Base-by-base conservation (phyloP, 2,888 invertebrate species). In the Andrena hattorfiana region DNA sequence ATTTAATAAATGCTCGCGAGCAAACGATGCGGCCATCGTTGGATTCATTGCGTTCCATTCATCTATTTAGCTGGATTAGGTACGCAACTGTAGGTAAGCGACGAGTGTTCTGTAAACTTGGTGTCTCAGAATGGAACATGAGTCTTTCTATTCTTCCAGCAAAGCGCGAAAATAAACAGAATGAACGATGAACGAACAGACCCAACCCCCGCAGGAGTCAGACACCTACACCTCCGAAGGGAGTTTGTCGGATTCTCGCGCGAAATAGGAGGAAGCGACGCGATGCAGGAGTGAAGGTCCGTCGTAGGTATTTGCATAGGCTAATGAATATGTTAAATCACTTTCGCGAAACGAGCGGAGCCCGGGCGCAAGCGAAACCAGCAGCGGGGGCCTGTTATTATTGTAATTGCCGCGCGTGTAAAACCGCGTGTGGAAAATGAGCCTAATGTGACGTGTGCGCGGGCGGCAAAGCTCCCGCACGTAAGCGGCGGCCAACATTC, bases 291-390 rank as follows among this genome's bases (percentile, higher is more conserved):
- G 54, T 26, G 54, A 32, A 28, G 5, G 2, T 7, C 0, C 32
- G 51, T 49, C 2, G 54, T 23, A 4, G 13, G n/a, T 56, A 93
- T 93, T 93, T 92, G 92, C 93, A 93, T 92, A 93, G 91, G 83
- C 92, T 93, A 93, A 93, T 93, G 93, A 94, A 93, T 93, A 93
- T 91, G 93, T 93, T 93, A 93, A 93, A 93, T 93, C 93, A 93
- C 93, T 94, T 92, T 92, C 84, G 89, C 87, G 91, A 93, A 93
- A 92, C 91, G 90, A 90, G 89, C 90, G 86, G 32, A 87, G 89
- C 77, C 86, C 84, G 83, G 79, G 87, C 85, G 87, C 86, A 90
- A 89, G 88, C 85, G 84, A 77, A 86, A 87, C 87, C 89, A 89
- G 89, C 83, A 85, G 79, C 85, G 88, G 85, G 90, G 91, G 90